Conservation (phyloP, 2,797 vertebrate species). For the Vireo griseus region DNA sequence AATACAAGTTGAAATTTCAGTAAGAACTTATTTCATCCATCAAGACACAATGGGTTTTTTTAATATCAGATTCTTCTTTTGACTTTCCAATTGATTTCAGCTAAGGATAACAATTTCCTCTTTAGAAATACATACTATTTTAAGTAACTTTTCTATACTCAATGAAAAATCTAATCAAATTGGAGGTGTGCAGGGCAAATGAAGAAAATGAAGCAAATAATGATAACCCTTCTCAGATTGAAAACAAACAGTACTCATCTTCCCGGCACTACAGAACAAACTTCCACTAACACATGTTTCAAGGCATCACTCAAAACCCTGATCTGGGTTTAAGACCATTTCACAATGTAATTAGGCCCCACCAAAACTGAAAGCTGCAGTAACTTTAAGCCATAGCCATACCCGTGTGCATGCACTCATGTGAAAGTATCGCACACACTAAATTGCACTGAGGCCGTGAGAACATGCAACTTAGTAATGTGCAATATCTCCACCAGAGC, state of each 20-base stretch:
- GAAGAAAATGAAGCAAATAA: slow-evolving; percentile 63
- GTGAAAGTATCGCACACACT: slow-evolving; percentile 86
- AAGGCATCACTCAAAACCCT: background rate
- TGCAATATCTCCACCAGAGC: slow-evolving; percentile 85
- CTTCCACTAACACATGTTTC: background rate
- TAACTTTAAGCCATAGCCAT: slow-evolving; percentile 77
- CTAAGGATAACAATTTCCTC: background rate
- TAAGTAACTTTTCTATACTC: background rate
- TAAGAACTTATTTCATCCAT: background rate
- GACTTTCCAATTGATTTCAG: background rate
- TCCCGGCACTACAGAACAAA: slow-evolving; percentile 25
- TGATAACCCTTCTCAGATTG: slow-evolving; percentile 38
- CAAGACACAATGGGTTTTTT: background rate
- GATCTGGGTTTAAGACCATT: background rate
- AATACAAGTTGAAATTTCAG: background rate
- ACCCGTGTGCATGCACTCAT: slow-evolving; percentile 84
- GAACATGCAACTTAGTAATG: slow-evolving; percentile 87
- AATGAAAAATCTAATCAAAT: background rate
- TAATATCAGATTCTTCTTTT: background rate
- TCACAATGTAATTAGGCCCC: background rate
- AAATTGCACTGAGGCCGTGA: slow-evolving; percentile 83
- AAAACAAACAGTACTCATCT: slow-evolving; percentile 55
- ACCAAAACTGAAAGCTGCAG: slow-evolving; percentile 51
- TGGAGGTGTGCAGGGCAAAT: background rate
- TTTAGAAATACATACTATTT: background rate